phyloP scores from a whole-genome alignment of 2,113 vertebrate genomes.

The Xyliphius kryptos region DNA sequence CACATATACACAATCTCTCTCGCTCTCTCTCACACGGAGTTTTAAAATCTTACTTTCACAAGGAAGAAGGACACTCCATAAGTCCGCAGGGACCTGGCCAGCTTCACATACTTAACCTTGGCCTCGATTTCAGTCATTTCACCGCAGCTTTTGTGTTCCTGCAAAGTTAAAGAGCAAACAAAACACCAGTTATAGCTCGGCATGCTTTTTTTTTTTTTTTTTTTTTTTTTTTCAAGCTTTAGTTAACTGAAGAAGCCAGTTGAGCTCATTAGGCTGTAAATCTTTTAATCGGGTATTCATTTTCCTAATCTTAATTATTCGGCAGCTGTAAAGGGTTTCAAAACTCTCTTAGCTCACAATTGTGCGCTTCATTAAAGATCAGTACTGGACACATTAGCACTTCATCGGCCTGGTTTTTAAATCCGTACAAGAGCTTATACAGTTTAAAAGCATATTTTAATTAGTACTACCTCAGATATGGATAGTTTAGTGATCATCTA shows the following conservation, averaged over 20 bases:
- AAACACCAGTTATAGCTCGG: no score
- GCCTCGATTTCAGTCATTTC: constrained; percentile 97
- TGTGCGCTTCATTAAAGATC: no score
- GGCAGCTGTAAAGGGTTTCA: neutral
- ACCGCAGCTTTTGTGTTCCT: constrained; percentile 95
- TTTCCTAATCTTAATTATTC: constrained; percentile 11
- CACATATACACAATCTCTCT: no score
- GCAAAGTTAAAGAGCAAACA: constrained; percentile 34
- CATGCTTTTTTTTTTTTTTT: no score
- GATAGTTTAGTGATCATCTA: no score
- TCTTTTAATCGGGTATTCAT: constrained; percentile 21
- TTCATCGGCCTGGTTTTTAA: no score
- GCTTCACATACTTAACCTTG: constrained; percentile 97
- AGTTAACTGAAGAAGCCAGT: neutral
- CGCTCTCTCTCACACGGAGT: no score
- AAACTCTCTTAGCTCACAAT: no score
- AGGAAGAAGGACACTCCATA: constrained; percentile 96
- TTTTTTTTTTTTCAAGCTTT: neutral
- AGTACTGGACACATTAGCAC: no score
- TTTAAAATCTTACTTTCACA: constrained; percentile 77
- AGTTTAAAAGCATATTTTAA: no score
- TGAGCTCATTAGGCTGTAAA: constrained; percentile 13
- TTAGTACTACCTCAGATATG: no score
- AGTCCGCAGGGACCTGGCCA: constrained; percentile 86
- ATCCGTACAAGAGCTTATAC: no score